Evolutionary conservation across 2,113 vertebrate genomes (phyloP).

Genomic region (Rhinopomastus cyanomelas): DNA sequence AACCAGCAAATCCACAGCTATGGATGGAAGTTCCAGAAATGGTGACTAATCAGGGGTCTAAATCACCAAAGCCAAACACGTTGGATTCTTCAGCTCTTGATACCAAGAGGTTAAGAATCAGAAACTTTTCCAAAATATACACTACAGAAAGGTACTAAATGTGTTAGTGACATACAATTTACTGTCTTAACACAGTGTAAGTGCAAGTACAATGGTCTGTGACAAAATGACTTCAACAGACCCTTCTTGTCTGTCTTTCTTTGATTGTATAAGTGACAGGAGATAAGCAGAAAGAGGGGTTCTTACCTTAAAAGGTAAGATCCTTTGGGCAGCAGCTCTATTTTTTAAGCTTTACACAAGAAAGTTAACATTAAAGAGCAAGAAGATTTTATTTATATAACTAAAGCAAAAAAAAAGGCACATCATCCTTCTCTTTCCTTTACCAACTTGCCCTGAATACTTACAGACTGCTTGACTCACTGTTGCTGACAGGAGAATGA

Average conservation of each 20-base stretch:
- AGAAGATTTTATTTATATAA: background rate
- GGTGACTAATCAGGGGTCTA: background rate
- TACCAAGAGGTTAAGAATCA: background rate
- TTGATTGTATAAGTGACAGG: background rate
- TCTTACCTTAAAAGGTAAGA: background rate
- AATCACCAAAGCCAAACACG: background rate
- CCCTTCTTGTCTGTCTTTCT: background rate
- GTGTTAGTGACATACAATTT: background rate
- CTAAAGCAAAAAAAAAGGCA: background rate
- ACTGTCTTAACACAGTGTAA: background rate
- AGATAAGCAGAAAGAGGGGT: background rate
- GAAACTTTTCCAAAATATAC: background rate
- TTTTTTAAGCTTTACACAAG: background rate
- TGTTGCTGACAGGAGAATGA: constrained; percentile 28
- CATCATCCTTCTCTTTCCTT: background rate
- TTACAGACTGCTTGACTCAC: background rate
- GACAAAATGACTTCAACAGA: background rate
- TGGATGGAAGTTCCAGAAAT: background rate
- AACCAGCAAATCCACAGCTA: background rate
- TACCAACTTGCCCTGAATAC: background rate
- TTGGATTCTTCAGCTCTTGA: background rate
- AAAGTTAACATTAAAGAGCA: background rate
- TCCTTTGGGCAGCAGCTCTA: background rate
- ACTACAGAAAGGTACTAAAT: background rate
- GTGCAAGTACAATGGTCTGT: background rate